A percentile compares a stretch with the other conserved stretches of the same genome.
phyloP scores from a whole-genome alignment of 2,113 vertebrate species.

The Lampris incognitus region DNA sequence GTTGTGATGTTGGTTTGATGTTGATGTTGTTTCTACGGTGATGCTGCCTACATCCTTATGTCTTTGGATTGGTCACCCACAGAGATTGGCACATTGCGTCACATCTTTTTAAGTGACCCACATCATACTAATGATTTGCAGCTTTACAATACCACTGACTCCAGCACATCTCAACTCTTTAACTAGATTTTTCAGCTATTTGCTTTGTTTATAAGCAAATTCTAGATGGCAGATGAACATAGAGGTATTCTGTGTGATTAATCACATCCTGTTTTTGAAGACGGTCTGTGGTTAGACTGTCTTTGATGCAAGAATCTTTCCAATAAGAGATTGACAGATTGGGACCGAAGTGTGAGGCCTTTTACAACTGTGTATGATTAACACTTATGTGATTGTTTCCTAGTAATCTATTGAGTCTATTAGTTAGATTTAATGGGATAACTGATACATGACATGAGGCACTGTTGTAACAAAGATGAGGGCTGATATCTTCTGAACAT shows the following conservation, averaged over 20 bases:
- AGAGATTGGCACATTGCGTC: background rate
- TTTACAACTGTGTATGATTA: background rate
- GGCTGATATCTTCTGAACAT: background rate
- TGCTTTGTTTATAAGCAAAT: background rate
- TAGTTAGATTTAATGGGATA: background rate
- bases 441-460: background rate
- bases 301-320: background rate
- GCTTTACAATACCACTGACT: slow-evolving; percentile 19
- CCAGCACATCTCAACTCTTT: slow-evolving; percentile 1
- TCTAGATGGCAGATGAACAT: background rate
- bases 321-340: background rate
- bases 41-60: background rate
- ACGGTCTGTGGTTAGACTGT: background rate
- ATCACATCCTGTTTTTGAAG: background rate
- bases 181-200: background rate
- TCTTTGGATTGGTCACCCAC: background rate
- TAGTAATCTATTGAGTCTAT: background rate
- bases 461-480: background rate
- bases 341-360: background rate
- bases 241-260: background rate
- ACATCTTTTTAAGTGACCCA: background rate
- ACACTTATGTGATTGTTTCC: background rate
- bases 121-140: background rate
- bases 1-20: background rate
- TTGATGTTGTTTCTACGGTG: slow-evolving; percentile 17